Evolutionary conservation across 2,113 vertebrate genomes (phyloP).

Genomic region (Amphilophus citrinellus): DNA sequence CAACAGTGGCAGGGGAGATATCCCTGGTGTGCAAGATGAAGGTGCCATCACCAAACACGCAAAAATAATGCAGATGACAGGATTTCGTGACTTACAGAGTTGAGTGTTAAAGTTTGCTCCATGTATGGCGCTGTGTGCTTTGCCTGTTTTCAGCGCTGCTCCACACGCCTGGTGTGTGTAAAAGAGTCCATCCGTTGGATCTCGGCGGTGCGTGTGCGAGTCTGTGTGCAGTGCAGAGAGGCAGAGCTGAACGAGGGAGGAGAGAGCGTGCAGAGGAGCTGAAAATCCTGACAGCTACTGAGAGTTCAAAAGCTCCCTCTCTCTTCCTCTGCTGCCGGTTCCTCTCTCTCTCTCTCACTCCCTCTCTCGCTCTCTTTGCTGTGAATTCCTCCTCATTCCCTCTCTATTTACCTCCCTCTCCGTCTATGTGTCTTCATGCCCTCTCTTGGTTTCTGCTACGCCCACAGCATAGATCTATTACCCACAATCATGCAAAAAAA

Average conservation of each 20-base stretch:
- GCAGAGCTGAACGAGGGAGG: slow-evolving; percentile 48
- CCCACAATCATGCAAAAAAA: slow-evolving; percentile 57
- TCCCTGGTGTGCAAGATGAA: slow-evolving; percentile 36
- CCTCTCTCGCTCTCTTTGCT: slow-evolving; percentile 35
- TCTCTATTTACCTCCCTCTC: slow-evolving; percentile 66
- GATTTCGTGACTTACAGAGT: slow-evolving; percentile 78
- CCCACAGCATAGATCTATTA: slow-evolving; percentile 74
- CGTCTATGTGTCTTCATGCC: slow-evolving; percentile 67
- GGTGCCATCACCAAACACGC: slow-evolving; percentile 28
- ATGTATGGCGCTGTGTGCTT: slow-evolving; percentile 78
- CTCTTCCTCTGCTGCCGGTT: slow-evolving; percentile 62
- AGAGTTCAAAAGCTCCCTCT: slow-evolving; percentile 76
- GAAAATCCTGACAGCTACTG: slow-evolving; percentile 74
- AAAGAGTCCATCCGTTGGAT: slow-evolving; percentile 77
- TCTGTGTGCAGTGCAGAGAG: slow-evolving; percentile 59
- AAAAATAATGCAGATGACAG: background rate
- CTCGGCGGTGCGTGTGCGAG: slow-evolving; percentile 40
- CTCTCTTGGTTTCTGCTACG: slow-evolving; percentile 68
- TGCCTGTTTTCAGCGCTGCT: slow-evolving; percentile 74
- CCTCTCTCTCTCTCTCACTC: slow-evolving; percentile 26
- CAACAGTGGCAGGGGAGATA: background rate
- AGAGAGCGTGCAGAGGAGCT: slow-evolving; percentile 51
- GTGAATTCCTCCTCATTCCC: slow-evolving; percentile 65
- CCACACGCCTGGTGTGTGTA: slow-evolving; percentile 69
- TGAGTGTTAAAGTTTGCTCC: slow-evolving; percentile 89